Evolutionary conservation across 2,113 vertebrate species (phyloP).

Genomic region (Bufo gargarizans): DNA sequence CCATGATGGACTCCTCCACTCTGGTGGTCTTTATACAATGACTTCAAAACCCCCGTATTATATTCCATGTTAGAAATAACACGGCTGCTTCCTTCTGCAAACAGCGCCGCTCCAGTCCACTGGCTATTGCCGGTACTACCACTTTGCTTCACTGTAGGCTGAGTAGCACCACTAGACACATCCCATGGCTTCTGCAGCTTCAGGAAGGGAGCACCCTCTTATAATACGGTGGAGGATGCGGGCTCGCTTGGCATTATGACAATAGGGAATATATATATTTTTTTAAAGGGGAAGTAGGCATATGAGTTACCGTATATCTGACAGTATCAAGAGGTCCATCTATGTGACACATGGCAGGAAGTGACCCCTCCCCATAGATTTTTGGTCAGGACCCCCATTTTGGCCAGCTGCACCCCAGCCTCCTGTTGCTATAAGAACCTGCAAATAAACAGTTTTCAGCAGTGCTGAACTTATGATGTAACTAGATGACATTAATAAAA

Average conservation of each 20-base stretch:
- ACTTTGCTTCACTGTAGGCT: background rate
- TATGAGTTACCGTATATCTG: background rate
- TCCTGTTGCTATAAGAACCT: background rate
- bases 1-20: background rate
- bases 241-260: too few species aligned
- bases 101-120: background rate
- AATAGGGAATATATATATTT: too few species aligned
- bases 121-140: background rate
- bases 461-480: background rate
- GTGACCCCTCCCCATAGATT: background rate
- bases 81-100: background rate
- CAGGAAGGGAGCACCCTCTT: too few species aligned
- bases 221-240: too few species aligned
- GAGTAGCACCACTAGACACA: too few species aligned
- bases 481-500: constrained; percentile 33
- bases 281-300: too few species aligned
- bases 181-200: too few species aligned
- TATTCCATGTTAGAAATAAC: background rate
- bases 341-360: constrained; percentile 17
- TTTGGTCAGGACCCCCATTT: background rate
- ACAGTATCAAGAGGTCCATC: background rate
- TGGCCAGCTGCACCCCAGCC: background rate
- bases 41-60: background rate
- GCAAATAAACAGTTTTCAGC: constrained; percentile 1
- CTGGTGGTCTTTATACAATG: background rate